A percentile compares a stretch with the other conserved stretches of the same genome.
Evolutionary conservation across 2,888 invertebrate genomes (phyloP).

Genomic region (Chirona hameri): DNA sequence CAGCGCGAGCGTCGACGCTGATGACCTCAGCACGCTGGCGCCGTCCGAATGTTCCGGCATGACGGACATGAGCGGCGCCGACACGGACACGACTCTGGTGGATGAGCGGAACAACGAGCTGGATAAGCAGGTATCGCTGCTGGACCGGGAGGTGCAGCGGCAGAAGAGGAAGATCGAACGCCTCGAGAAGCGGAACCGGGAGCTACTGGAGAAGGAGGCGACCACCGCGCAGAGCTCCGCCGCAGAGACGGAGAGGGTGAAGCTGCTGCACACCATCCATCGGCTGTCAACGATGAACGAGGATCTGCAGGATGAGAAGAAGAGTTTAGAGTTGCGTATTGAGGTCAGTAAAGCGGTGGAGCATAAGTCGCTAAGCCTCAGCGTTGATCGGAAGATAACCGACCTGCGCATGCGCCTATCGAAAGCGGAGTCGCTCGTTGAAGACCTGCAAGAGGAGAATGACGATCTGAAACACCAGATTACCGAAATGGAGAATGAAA

Average conservation of each 20-base stretch:
- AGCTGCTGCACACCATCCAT: slow-evolving; percentile 36
- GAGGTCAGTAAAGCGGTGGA: slow-evolving; percentile 38
- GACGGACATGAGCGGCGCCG: slow-evolving; percentile 79
- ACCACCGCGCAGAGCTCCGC: slow-evolving; percentile 43
- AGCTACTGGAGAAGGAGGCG: slow-evolving; percentile 72
- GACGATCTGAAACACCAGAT: slow-evolving; percentile 90
- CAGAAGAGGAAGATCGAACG: slow-evolving; percentile 83
- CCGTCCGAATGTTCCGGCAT: slow-evolving; percentile 48
- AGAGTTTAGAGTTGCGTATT: slow-evolving; percentile 35
- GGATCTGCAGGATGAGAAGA: slow-evolving; percentile 38
- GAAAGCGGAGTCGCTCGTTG: slow-evolving; percentile 86
- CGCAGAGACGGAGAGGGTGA: slow-evolving; percentile 35
- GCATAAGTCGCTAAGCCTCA: slow-evolving; percentile 35
- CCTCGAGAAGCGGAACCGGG: slow-evolving; percentile 69
- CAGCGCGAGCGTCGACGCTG: slow-evolving; percentile 36
- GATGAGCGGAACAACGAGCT: slow-evolving; percentile 80
- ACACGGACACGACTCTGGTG: slow-evolving; percentile 55
- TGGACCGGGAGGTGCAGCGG: slow-evolving; percentile 65
- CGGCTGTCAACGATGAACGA: slow-evolving; percentile 31
- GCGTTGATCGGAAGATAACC: slow-evolving; percentile 38
- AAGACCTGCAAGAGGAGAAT: slow-evolving; percentile 93
- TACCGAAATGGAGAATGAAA: slow-evolving; percentile 89
- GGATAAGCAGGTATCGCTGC: slow-evolving; percentile 51
- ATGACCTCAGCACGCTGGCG: slow-evolving; percentile 36
- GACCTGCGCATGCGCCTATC: slow-evolving; percentile 77